Conservation (phyloP, 1,140 invertebrate species). For the Lepidurus couesii region DNA sequence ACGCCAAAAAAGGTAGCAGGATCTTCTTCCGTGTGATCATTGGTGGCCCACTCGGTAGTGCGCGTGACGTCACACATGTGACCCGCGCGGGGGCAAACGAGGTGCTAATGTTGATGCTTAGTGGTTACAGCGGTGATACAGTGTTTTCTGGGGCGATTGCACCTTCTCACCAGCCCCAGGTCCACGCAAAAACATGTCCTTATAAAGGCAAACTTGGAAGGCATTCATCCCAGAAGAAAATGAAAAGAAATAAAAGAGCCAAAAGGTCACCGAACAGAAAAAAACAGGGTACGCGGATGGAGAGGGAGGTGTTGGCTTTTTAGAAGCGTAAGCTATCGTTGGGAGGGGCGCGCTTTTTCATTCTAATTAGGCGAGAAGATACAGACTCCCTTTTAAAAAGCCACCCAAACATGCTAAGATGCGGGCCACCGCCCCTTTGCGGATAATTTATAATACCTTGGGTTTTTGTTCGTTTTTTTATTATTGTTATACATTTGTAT, state of each 20-base stretch:
- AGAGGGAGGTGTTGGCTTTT: slow-evolving; percentile 7
- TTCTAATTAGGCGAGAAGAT: background rate
- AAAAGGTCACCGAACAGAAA: background rate
- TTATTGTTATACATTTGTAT: background rate
- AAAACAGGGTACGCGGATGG: background rate
- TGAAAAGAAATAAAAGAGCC: background rate
- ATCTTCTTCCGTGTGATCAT: too few species aligned
- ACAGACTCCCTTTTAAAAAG: background rate
- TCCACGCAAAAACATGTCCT: background rate
- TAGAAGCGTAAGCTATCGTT: slow-evolving; percentile 23
- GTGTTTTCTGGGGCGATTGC: too few species aligned
- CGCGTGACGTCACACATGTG: too few species aligned
- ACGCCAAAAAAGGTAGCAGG: too few species aligned
- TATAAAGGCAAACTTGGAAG: background rate
- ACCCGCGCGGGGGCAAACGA: too few species aligned
- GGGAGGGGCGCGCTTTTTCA: background rate
- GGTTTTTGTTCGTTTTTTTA: background rate
- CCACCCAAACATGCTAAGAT: background rate
- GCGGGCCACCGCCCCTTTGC: background rate
- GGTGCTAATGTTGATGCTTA: too few species aligned
- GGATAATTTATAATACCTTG: background rate
- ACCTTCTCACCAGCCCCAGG: background rate
- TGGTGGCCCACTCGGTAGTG: too few species aligned
- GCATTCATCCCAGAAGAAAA: background rate
- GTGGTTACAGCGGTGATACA: too few species aligned